Conservation (phyloP, 2,797 vertebrate genomes). For the Carcharodon carcharias region DNA sequence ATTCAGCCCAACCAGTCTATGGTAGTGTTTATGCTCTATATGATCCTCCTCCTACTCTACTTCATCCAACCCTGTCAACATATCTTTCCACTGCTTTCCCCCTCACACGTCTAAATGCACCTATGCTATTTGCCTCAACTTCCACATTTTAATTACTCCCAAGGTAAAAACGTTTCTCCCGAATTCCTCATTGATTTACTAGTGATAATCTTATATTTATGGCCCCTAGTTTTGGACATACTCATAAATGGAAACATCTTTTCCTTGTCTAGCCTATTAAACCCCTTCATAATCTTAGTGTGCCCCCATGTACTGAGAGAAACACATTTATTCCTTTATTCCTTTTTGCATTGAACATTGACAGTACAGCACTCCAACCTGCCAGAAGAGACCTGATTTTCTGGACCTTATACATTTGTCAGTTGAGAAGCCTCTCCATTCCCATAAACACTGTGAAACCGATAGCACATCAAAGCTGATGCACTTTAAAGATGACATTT, state of each 20-base stretch:
- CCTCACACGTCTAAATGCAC: not conserved
- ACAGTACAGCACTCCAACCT: not conserved
- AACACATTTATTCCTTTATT: not conserved
- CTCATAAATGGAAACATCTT: not conserved
- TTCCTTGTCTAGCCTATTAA: not conserved
- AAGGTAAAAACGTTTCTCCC: not conserved
- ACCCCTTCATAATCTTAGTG: not conserved
- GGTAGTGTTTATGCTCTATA: not conserved
- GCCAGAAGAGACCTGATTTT: slow-evolving; percentile 21
- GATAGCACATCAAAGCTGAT: not conserved
- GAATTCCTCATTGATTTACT: not conserved
- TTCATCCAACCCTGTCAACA: too few relatives aligned
- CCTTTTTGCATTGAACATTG: not conserved
- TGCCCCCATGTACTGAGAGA: too few relatives aligned
- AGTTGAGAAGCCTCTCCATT: not conserved
- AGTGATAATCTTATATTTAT: not conserved
- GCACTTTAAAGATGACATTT: not conserved
- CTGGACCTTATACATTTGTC: not conserved
- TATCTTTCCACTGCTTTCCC: not conserved
- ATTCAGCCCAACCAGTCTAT: not conserved
- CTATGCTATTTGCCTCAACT: not conserved
- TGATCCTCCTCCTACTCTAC: not conserved
- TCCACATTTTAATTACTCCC: not conserved
- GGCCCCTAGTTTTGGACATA: not conserved
- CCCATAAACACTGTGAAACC: not conserved